phyloP scores from a whole-genome alignment of 53 echinoderm and acorn worm genomes.

The Paracentrotus lividus region DNA sequence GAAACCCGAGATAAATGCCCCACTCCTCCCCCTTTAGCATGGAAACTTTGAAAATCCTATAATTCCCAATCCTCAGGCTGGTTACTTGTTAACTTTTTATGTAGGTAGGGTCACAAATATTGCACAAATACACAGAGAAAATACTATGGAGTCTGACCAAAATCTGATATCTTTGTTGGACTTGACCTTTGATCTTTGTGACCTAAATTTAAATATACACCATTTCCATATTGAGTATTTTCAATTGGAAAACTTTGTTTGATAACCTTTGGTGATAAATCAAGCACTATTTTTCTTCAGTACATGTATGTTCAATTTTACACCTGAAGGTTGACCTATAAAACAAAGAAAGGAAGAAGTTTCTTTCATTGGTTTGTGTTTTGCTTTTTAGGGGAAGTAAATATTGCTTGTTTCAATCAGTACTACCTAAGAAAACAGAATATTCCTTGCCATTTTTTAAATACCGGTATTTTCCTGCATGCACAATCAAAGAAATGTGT shows the following conservation, averaged over 20 bases:
- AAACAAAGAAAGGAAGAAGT: background rate
- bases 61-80: background rate
- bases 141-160: background rate
- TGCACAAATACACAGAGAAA: background rate
- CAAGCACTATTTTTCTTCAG: background rate
- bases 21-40: constrained; percentile 19
- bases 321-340: background rate
- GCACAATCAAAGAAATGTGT: background rate
- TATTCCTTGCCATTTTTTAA: background rate
- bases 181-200: constrained; percentile 54
- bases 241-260: background rate
- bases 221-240: background rate
- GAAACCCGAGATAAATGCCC: background rate
- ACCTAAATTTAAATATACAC: constrained; percentile 37
- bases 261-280: background rate
- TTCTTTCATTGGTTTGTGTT: background rate
- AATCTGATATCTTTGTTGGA: constrained; percentile 51
- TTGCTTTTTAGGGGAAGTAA: too few species aligned
- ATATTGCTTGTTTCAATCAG: too few species aligned
- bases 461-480: background rate
- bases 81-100: constrained; percentile 2
- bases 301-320: constrained; percentile 4
- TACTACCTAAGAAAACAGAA: too few species aligned
- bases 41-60: background rate
- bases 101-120: background rate